phyloP scores from a whole-genome alignment of 2,888 invertebrate genomes.

The Mesorhabditis sp. region DNA sequence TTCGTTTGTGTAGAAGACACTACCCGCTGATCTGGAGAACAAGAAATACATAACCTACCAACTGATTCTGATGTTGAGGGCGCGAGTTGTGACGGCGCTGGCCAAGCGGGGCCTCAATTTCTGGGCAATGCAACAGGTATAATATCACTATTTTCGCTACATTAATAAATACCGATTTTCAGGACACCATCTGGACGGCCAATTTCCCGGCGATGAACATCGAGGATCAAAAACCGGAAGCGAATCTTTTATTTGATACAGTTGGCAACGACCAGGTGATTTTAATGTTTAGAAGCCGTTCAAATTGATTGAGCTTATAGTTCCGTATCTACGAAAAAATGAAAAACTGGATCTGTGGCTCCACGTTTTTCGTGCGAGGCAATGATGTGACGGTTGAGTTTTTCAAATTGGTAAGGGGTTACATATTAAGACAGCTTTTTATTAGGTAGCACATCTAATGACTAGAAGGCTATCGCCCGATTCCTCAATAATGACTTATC shows the following conservation, averaged over 20 bases:
- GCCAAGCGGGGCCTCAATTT: slow-evolving; percentile 26
- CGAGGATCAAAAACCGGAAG: slow-evolving; percentile 25
- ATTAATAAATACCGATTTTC: slow-evolving; percentile 4
- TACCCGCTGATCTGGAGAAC: slow-evolving; percentile 24
- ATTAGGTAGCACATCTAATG: slow-evolving; percentile 30
- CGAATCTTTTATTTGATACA: slow-evolving; percentile 29
- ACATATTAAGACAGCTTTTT: slow-evolving; percentile 2
- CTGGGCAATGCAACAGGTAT: slow-evolving; percentile 41
- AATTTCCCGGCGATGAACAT: slow-evolving; percentile 30
- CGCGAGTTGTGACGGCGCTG: slow-evolving; percentile 26
- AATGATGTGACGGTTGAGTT: slow-evolving; percentile 26
- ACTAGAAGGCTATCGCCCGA: slow-evolving; percentile 29
- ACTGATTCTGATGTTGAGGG: slow-evolving; percentile 25
- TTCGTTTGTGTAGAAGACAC: slow-evolving; percentile 13
- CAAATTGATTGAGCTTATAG: slow-evolving; percentile 13
- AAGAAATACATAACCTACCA: slow-evolving; percentile 33
- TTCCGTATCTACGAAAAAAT: slow-evolving; percentile 27
- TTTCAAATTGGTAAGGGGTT: slow-evolving; percentile 17
- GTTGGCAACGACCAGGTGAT: slow-evolving; percentile 36
- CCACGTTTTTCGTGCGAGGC: slow-evolving; percentile 34
- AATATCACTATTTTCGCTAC: not conserved
- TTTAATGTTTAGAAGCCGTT: not conserved
- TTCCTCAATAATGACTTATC: slow-evolving; percentile 38
- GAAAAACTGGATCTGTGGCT: slow-evolving; percentile 42
- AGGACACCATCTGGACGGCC: slow-evolving; percentile 34